These are phyloP conservation scores for Myotis lucifugus DNA, from an alignment of 2,113 vertebrate genomes.

Conservation along the genomic window DNA sequence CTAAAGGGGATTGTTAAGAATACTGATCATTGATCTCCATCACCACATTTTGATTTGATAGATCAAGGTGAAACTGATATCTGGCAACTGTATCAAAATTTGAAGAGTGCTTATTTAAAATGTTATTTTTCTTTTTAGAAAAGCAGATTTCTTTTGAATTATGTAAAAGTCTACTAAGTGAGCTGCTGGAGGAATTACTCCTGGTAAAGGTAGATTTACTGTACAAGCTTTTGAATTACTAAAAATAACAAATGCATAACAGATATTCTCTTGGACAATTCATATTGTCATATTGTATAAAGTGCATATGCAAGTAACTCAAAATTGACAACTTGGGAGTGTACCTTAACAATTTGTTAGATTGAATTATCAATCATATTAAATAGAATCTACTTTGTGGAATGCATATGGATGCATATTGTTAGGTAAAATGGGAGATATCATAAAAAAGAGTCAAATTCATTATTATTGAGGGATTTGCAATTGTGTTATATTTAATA, in stretches of 20 bases:
- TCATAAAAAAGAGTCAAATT: background rate
- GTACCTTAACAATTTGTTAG: background rate
- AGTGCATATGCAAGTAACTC: background rate
- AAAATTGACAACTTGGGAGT: background rate
- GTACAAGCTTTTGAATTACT: background rate
- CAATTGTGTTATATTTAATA: conserved; percentile 28
- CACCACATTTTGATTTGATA: background rate
- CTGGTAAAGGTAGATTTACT: background rate
- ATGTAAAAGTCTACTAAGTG: background rate
- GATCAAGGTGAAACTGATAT: background rate
- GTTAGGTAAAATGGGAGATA: background rate
- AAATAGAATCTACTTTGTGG: background rate
- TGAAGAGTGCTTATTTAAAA: background rate
- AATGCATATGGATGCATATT: background rate
- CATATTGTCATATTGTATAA: background rate
- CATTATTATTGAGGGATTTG: background rate
- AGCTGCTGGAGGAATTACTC: background rate
- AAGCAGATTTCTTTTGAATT: background rate
- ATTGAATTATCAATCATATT: background rate
- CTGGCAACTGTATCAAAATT: background rate
- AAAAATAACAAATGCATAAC: background rate
- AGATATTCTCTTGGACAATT: background rate
- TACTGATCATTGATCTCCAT: background rate
- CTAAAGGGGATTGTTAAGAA: background rate
- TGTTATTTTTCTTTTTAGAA: background rate